Evolutionary conservation across 2,888 invertebrate genomes (phyloP), one percentile per base, ranked within the genome.

Genomic region (Agrochola lychnidis): DNA sequence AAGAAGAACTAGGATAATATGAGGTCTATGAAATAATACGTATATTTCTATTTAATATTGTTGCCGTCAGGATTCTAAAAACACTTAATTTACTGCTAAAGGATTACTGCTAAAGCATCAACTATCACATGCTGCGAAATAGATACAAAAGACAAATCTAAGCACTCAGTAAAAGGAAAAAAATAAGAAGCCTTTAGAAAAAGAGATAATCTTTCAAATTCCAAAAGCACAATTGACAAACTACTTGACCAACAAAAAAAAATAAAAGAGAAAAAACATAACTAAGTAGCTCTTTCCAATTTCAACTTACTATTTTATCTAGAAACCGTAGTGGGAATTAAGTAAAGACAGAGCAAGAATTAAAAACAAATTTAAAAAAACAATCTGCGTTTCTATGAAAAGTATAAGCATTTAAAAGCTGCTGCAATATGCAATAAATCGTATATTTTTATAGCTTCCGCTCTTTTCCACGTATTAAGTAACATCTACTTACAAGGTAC

Each of bases 361-460:
- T 30, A 62, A 67, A 71, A 77, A 64, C 64, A 69, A 78, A 79
- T 59, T 30, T 40, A 51, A 72, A 80, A 70, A 57, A 61, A 48
- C 45, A 70, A 64, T 81, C 76, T 67, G 53, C 2, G 25, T 67
- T 70, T 42, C 42, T 4, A 59, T 72, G 59, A 57, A 73, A 78
- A 67, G 10, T 42, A 30, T 73, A 36, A 72, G 14, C 61, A 36
- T 82, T 62, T 67, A 53, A 64, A 67, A 57, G 56, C 57, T 53
- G 40, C 40, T 51, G 79, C 63, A 73, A 79, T 79, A 73, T 48
- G 70, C 68, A 75, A 73, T 84, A 79, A 86, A 84, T 84, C 70
- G 19, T 70, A 19, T 30, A 59, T 78, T 70, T 74, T 86, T 83
- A 83, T 83, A 57, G 64, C 84, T 86, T 86, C 86, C 83, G 83